Base-by-base conservation (phyloP, 2,797 vertebrate genomes). In the Odontamblyopus lacepedii region DNA sequence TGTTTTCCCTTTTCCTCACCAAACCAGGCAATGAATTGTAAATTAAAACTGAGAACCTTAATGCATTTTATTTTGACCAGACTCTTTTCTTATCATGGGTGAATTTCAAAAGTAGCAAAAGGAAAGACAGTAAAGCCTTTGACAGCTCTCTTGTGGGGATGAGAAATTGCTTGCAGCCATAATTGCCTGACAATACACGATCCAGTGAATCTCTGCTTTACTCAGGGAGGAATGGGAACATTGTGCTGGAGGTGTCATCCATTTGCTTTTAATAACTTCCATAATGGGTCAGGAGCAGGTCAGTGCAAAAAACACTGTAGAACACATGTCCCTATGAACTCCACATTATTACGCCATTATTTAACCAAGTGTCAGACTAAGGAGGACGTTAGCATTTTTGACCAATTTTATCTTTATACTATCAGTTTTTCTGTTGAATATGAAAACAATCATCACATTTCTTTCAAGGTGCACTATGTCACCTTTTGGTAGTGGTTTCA, bases 321-420 rank as follows among this genome's bases (percentile, higher is more conserved):
- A 2, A 16, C 73, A 59, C 78, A 51, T 38, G 2, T 35, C 53
- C 73, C 66, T 72, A 71, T 70, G 57, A 78, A 75, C 74, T 68
- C 41, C 57, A 27, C 68, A 72, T 80, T 87, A 78, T 84, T 86
- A 76, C 85, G 63, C 85, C 87, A 87, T 88, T 81, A 77, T 86
- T 86, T 83, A 76, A 87, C 81, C 29, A 32, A 83, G 82, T 75
- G 76, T 89, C 82, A 48, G 71, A 71, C 82, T 85, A 80, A 78
- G 71, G 86, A 80, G 78, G 80, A 82, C 1, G 63, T 73, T 82
- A 74, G 63, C 77, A 87, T 83, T 81, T 23, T 82, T 81, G 84
- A 89, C 88, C 84, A 89, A 87, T 79, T 92, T 90, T 83, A 87
- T 91, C 87, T 83, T 83, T 78, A 86, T 81, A 83, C 86, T 81